Evolutionary conservation across 2,888 invertebrate species (phyloP).

Genomic region (Galerucella pusilla): DNA sequence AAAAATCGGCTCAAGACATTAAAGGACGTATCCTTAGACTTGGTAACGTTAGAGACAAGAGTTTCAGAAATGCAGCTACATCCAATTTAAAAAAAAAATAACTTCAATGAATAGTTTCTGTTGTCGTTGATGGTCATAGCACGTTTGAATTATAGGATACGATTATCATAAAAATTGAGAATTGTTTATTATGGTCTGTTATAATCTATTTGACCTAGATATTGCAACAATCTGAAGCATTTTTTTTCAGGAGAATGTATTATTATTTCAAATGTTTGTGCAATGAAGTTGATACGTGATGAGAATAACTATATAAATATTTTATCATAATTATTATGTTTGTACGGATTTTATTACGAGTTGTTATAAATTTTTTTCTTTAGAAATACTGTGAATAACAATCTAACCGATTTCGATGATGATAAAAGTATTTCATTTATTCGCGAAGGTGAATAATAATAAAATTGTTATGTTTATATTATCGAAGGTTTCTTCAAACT

Average conservation of each 20-base stretch:
- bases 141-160: not conserved
- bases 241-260: slow-evolving; percentile 9
- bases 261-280: slow-evolving; percentile 16
- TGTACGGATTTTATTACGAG: not conserved
- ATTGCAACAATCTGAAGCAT: slow-evolving; percentile 9
- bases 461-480: no score
- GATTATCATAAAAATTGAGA: slow-evolving; percentile 14
- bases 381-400: not conserved
- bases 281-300: slow-evolving; percentile 9
- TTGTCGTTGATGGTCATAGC: not conserved
- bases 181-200: slow-evolving; percentile 1
- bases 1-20: no score
- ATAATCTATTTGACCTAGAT: slow-evolving; percentile 8
- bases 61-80: no score
- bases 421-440: no score
- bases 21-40: no score
- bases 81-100: no score
- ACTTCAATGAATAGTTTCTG: not conserved
- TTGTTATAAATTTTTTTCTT: slow-evolving; percentile 1
- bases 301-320: not conserved
- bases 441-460: no score
- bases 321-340: not conserved
- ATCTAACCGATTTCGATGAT: not conserved
- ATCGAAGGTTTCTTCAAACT: no score
- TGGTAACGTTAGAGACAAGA: no score